A percentile compares a stretch with the other conserved stretches of the same genome.
These are phyloP conservation scores for Anniella stebbinsi DNA, from an alignment of 2,797 vertebrate species.

Conservation along the genomic window DNA sequence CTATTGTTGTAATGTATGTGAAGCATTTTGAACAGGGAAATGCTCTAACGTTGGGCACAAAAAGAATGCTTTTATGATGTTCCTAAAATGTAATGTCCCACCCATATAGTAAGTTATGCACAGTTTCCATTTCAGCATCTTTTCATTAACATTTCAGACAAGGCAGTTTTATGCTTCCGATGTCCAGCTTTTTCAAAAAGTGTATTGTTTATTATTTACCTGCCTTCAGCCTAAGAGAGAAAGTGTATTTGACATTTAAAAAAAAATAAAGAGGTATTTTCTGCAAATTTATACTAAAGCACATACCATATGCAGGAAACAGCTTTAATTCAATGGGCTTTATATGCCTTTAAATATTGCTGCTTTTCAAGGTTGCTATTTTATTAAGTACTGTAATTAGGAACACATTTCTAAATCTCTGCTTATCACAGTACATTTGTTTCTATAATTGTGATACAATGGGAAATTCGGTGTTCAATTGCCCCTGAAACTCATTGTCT, in stretches of 20 bases:
- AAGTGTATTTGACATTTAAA: not conserved
- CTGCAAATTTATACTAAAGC: not conserved
- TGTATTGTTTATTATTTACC: not conserved
- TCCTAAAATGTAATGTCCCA: not conserved
- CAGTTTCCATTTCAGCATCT: not conserved
- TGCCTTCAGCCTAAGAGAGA: not conserved
- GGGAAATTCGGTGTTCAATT: conserved; percentile 58
- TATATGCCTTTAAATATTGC: conserved; percentile 7
- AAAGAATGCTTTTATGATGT: not conserved
- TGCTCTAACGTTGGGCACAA: not conserved
- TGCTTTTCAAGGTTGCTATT: conserved; percentile 6
- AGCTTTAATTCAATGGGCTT: not conserved
- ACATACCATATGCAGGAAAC: not conserved
- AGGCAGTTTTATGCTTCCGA: not conserved
- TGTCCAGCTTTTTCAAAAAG: not conserved
- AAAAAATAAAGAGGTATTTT: not conserved
- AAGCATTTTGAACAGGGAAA: not conserved
- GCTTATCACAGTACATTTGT: conserved; percentile 51
- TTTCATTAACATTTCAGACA: not conserved
- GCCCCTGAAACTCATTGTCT: conserved; percentile 55
- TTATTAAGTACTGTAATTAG: conserved; percentile 52
- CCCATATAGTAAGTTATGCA: not conserved
- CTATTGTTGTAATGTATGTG: not conserved
- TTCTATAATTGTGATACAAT: conserved; percentile 60
- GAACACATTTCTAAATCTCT: conserved; percentile 55